Conservation (phyloP, 2,113 vertebrate species). For the Cyanoderma ruficeps region DNA sequence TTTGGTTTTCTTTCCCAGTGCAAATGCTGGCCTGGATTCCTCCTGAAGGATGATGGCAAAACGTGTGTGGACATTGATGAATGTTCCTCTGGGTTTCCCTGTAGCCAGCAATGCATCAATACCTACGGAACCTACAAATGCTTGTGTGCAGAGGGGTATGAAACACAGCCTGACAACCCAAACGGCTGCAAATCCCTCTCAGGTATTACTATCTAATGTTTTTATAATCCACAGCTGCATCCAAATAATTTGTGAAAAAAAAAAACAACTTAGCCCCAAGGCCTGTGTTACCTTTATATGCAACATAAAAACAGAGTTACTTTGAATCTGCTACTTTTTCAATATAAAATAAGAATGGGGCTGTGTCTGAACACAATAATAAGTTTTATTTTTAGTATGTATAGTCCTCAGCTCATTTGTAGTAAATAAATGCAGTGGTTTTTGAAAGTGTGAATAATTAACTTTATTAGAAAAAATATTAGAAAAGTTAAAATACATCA, state of each 20-base stretch:
- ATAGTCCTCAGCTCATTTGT: neutral
- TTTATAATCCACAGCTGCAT: neutral
- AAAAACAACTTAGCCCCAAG: neutral
- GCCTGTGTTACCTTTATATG: neutral
- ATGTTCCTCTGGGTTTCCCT: constrained; percentile 90
- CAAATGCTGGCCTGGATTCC: constrained; percentile 98
- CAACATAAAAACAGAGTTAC: neutral
- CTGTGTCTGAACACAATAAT: neutral
- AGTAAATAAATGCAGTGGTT: neutral
- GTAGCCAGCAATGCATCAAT: constrained; percentile 97
- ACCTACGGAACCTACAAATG: constrained; percentile 96
- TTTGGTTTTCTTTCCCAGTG: constrained; percentile 79
- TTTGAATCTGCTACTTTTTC: neutral
- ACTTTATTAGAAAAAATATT: neutral
- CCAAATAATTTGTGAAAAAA: neutral
- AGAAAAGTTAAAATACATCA: neutral
- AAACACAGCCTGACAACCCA: constrained; percentile 83
- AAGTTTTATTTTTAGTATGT: neutral
- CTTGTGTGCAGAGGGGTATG: constrained; percentile 91
- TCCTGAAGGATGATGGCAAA: constrained; percentile 94
- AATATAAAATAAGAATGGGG: neutral
- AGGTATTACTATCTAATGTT: constrained; percentile 70
- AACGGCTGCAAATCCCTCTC: constrained; percentile 93
- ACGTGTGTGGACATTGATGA: constrained; percentile 94
- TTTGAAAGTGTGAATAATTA: neutral